These are phyloP conservation scores for Taenioides sp. DNA, from an alignment of 2,797 vertebrate species.

Conservation along the genomic window DNA sequence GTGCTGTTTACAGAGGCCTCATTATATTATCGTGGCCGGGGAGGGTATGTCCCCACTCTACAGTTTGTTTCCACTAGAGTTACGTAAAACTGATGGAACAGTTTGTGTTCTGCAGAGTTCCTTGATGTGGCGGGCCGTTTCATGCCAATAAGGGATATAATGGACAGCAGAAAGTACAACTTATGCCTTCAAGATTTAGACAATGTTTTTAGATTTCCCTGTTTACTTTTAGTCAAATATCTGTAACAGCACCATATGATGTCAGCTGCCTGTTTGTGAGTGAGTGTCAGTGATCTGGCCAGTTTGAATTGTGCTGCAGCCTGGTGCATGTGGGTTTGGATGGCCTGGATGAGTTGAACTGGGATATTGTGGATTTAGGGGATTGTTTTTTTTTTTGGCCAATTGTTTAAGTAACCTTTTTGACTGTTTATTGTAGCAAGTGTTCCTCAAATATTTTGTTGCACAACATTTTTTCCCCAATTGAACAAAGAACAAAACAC, in stretches of 20 bases:
- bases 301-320: background rate
- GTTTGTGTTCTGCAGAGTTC: slow-evolving; percentile 2
- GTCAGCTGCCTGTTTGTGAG: background rate
- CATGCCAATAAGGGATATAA: background rate
- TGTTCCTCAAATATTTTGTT: background rate
- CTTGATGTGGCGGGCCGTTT: slow-evolving; percentile 4
- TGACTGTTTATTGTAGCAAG: background rate
- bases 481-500: too few relatives aligned
- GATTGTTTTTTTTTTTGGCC: background rate
- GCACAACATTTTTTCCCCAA: too few relatives aligned
- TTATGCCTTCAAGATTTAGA: background rate
- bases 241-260: background rate
- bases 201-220: background rate
- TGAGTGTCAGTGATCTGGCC: background rate
- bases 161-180: background rate
- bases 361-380: background rate
- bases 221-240: background rate
- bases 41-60: background rate
- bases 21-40: background rate
- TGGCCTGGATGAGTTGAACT: background rate
- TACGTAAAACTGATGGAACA: slow-evolving; percentile 6
- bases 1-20: slow-evolving; percentile 1
- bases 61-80: slow-evolving; percentile 2
- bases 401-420: background rate
- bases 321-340: background rate